Conservation (phyloP, 2,888 invertebrate genomes). For the Dascillus cervinus region DNA sequence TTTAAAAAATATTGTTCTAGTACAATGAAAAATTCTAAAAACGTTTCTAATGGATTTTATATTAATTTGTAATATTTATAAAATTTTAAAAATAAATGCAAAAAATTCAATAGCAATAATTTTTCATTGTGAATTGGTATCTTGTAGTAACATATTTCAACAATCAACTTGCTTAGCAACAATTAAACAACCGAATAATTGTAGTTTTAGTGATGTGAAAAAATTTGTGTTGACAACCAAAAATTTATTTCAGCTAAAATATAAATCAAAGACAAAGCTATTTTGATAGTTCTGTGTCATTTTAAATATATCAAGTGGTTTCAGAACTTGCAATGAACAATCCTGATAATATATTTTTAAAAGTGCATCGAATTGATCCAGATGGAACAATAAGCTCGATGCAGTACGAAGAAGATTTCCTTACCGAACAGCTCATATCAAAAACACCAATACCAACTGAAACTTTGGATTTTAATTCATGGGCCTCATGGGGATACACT, state of each 20-base stretch:
- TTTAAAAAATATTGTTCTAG: constrained; percentile 43
- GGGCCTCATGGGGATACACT: constrained; percentile 11
- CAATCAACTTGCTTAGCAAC: no score
- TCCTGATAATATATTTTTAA: constrained; percentile 30
- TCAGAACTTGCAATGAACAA: constrained; percentile 27
- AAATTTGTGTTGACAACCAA: no score
- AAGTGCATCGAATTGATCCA: constrained; percentile 27
- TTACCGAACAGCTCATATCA: constrained; percentile 28
- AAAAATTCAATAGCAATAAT: no score
- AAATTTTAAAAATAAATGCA: no score
- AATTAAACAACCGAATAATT: no score
- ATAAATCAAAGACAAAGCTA: no score
- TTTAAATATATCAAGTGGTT: constrained; percentile 30
- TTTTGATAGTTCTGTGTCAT: constrained; percentile 27
- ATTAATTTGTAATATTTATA: background rate
- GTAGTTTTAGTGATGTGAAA: no score
- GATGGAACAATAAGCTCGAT: constrained; percentile 26
- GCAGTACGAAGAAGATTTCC: constrained; percentile 30
- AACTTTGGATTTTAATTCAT: constrained; percentile 20
- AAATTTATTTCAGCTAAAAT: no score
- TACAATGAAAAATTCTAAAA: constrained; percentile 28
- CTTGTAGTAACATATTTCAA: no score
- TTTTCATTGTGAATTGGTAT: no score
- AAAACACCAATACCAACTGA: constrained; percentile 24
- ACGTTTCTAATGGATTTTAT: background rate